A percentile compares a stretch with the other conserved stretches of the same genome.
These are phyloP conservation scores for Sminthurinus aureus DNA, from an alignment of 2,888 invertebrate genomes.

Conservation along the genomic window DNA sequence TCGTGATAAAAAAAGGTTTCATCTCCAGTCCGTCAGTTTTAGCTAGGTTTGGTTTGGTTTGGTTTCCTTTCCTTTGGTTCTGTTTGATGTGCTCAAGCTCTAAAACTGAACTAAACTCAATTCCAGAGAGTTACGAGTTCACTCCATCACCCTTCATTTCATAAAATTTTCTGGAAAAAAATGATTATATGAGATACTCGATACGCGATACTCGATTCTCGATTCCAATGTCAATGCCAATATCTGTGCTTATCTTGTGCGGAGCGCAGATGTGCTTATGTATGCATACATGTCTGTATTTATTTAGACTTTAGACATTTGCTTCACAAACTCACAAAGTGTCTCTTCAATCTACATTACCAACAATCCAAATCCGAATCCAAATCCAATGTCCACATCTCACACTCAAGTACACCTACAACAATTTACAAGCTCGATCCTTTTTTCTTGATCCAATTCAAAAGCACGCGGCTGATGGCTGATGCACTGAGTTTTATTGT, in stretches of 20 bases:
- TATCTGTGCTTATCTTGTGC: no score
- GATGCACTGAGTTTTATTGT: no score
- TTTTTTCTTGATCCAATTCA: no score
- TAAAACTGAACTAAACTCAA: not conserved
- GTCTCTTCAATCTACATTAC: constrained; percentile 36
- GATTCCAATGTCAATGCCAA: no score
- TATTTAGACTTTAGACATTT: constrained; percentile 36
- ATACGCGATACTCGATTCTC: no score
- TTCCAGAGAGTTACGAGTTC: not conserved
- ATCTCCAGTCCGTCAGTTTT: constrained; percentile 49
- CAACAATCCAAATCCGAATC: constrained; percentile 11
- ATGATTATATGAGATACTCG: no score
- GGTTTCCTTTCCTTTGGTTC: no score
- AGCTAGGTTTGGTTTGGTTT: no score
- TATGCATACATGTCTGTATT: not conserved
- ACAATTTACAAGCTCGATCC: not conserved
- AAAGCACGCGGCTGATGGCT: no score
- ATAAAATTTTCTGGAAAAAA: not conserved
- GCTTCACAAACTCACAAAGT: constrained; percentile 34
- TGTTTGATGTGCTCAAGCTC: constrained; percentile 14
- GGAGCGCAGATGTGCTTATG: no score
- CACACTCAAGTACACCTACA: not conserved
- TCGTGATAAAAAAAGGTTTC: constrained; percentile 59
- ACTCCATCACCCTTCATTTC: not conserved
- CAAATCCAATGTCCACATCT: not conserved